Conservation (phyloP, 2,888 invertebrate genomes). For the Noctua fimbriata region DNA sequence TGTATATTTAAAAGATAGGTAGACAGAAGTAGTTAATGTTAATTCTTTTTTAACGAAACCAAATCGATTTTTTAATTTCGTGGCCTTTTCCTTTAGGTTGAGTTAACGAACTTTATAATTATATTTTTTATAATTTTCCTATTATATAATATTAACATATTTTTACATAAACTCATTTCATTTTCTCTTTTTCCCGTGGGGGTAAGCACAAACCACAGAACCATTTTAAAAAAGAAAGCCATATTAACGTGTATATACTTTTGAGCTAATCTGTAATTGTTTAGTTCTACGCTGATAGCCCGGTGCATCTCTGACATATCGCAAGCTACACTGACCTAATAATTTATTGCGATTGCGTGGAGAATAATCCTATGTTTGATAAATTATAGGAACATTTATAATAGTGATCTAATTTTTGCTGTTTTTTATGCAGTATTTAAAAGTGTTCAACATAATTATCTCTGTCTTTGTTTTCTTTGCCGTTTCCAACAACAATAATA, state of each 20-base stretch:
- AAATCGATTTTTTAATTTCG: not conserved
- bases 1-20: not conserved
- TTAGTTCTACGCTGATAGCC: not conserved
- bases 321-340: constrained; percentile 26
- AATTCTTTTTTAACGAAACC: not conserved
- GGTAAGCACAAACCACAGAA: not conserved
- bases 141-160: not conserved
- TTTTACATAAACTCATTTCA: too few species aligned
- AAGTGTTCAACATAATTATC: not conserved
- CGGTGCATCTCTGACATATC: constrained; percentile 19
- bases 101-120: not conserved
- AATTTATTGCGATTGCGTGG: constrained; percentile 13
- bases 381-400: not conserved
- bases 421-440: not conserved
- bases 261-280: not conserved
- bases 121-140: not conserved
- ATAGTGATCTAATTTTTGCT: not conserved
- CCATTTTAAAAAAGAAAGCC: not conserved
- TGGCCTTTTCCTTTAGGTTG: not conserved
- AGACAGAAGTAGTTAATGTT: not conserved
- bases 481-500: not conserved
- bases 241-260: not conserved
- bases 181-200: not conserved
- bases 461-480: not conserved
- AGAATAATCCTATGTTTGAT: not conserved